phyloP scores from a whole-genome alignment of 2,113 vertebrate genomes.

The Lycocorax pyrrhopterus region DNA sequence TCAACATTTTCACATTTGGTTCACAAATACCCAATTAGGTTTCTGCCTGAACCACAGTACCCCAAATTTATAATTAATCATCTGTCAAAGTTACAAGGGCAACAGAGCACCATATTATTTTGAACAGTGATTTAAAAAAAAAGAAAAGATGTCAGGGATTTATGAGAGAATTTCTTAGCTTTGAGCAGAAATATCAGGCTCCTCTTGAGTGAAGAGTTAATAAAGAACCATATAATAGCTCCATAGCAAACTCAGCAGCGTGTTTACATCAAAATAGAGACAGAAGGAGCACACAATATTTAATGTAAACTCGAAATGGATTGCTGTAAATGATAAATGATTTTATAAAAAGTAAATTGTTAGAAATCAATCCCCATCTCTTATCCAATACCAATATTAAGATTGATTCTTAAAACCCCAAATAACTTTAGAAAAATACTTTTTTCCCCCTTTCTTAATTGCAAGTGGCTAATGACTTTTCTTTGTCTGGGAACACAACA shows the following conservation, averaged over 20 bases:
- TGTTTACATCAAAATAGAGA: not conserved
- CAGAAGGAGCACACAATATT: not conserved
- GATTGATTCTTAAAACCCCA: not conserved
- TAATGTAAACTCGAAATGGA: not conserved
- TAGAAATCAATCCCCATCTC: not conserved
- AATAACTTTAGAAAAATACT: not conserved
- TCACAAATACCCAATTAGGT: conserved; percentile 66
- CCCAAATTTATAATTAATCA: conserved; percentile 65
- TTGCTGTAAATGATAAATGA: not conserved
- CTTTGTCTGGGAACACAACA: not conserved
- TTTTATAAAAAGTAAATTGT: not conserved
- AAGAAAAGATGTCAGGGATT: not conserved
- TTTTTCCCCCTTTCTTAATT: not conserved
- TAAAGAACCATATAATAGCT: not conserved
- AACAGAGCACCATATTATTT: conserved; percentile 6
- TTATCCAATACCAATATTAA: not conserved
- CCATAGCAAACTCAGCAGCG: not conserved
- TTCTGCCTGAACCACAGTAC: conserved; percentile 35
- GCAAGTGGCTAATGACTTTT: not conserved
- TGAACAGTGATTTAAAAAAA: not conserved
- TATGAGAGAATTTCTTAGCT: not conserved
- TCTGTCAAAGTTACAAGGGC: conserved; percentile 53
- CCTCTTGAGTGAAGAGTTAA: not conserved
- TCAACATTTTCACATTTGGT: conserved; percentile 45
- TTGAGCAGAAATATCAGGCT: not conserved